These are phyloP conservation scores for Zalophus californianus DNA, from an alignment of 2,797 vertebrate species.

Conservation along the genomic window DNA sequence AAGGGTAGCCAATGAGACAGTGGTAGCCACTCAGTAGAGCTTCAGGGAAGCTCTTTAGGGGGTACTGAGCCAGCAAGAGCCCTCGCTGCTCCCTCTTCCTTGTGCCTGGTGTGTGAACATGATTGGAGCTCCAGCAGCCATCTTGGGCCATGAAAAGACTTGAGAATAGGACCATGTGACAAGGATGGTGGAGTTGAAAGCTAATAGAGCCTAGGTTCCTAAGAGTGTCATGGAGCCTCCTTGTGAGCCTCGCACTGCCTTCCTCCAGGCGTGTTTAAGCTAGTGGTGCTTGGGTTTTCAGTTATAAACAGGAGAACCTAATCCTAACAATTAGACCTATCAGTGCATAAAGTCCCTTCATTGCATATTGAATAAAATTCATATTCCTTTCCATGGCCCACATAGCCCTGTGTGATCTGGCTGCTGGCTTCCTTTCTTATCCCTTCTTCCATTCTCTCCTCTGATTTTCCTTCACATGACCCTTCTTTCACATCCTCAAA, in stretches of 20 bases:
- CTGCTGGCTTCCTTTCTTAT: not conserved
- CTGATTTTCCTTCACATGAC: not conserved
- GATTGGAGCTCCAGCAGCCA: not conserved
- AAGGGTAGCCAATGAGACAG: not conserved
- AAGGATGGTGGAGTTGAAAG: not conserved
- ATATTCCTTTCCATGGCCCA: not conserved
- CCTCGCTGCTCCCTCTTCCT: not conserved
- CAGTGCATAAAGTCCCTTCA: not conserved
- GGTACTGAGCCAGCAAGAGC: not conserved
- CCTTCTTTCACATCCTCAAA: not conserved
- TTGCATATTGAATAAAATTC: not conserved
- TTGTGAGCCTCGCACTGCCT: not conserved
- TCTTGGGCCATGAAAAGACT: not conserved
- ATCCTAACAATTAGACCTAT: not conserved
- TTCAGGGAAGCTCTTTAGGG: not conserved
- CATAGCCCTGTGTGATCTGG: not conserved
- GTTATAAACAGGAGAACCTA: not conserved
- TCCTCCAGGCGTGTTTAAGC: not conserved
- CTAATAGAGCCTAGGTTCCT: not conserved
- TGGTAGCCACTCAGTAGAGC: not conserved
- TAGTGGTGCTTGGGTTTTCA: not conserved
- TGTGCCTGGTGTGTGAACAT: not conserved
- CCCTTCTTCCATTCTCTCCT: not conserved
- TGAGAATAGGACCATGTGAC: not conserved
- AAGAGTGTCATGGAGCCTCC: not conserved